Evolutionary conservation across 2,888 invertebrate species (phyloP).

Genomic region (Diadegma fenestrale): DNA sequence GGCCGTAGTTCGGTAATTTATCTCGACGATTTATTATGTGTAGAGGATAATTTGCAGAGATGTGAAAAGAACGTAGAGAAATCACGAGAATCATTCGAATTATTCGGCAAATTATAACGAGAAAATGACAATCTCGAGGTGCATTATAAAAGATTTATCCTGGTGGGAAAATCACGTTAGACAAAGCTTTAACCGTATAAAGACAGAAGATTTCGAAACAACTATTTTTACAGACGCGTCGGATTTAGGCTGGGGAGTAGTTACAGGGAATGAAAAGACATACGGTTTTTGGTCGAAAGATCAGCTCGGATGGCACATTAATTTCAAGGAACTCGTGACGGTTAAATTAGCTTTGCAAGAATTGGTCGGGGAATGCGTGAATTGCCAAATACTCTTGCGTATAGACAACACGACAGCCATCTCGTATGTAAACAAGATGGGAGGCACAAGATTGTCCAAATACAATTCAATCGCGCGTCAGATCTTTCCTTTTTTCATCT

Average conservation of each 20-base stretch:
- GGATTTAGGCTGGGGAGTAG: slow-evolving; percentile 56
- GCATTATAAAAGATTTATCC: slow-evolving; percentile 4
- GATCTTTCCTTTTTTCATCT: slow-evolving; percentile 56
- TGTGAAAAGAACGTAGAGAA: not conserved
- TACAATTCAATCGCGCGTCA: slow-evolving; percentile 39
- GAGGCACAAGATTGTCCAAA: slow-evolving; percentile 37
- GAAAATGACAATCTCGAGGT: slow-evolving; percentile 9
- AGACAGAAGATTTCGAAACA: slow-evolving; percentile 34
- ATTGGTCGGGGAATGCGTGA: slow-evolving; percentile 6
- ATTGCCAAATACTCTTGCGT: slow-evolving; percentile 49
- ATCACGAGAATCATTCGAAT: not conserved
- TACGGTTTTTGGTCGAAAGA: slow-evolving; percentile 42
- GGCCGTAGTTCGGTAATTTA: slow-evolving; percentile 18
- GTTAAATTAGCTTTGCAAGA: slow-evolving; percentile 50
- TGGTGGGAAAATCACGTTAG: slow-evolving; percentile 46
- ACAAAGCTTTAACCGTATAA: slow-evolving; percentile 26
- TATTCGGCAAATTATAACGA: slow-evolving; percentile 21
- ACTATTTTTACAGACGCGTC: slow-evolving; percentile 60
- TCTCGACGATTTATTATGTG: slow-evolving; percentile 34
- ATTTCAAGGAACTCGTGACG: slow-evolving; percentile 43
- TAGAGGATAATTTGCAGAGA: not conserved
- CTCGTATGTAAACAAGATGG: slow-evolving; percentile 63
- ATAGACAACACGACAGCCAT: slow-evolving; percentile 65
- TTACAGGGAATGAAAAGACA: slow-evolving; percentile 19
- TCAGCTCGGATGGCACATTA: slow-evolving; percentile 39